Conservation (phyloP, 2,888 invertebrate genomes). For the Hecatera dysodea region DNA sequence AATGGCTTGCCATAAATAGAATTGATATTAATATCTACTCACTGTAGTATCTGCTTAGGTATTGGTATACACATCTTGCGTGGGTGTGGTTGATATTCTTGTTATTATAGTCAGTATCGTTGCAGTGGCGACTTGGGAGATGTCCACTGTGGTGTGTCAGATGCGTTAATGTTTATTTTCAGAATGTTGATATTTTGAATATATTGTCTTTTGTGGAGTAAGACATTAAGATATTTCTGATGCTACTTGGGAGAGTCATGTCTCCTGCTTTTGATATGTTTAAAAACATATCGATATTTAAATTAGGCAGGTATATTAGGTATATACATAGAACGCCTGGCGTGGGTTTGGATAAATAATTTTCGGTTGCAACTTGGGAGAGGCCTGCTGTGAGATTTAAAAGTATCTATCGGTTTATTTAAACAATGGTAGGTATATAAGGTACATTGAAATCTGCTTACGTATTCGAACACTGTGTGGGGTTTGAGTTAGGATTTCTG, state of each 20-base stretch:
- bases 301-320: not conserved
- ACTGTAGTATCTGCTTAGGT: not conserved
- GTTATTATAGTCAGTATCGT: not conserved
- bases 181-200: not conserved
- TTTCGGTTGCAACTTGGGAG: conserved; percentile 25
- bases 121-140: conserved; percentile 24
- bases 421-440: not conserved
- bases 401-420: not conserved
- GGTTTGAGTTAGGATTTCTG: not conserved
- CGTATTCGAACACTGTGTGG: not conserved
- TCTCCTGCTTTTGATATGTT: not conserved
- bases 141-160: not conserved
- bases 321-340: not conserved
- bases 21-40: not conserved
- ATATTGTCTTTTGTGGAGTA: not conserved
- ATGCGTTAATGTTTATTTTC: not conserved
- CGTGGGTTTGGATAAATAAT: not conserved
- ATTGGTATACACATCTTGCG: not conserved
- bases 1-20: conserved; percentile 39
- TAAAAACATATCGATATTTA: not conserved
- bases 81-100: not conserved
- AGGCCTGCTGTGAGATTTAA: conserved; percentile 13
- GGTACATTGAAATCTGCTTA: not conserved
- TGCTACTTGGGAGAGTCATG: not conserved
- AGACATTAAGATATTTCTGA: not conserved